Conservation (phyloP, 2,113 vertebrate genomes). For the Leptodactylus fuscus region DNA sequence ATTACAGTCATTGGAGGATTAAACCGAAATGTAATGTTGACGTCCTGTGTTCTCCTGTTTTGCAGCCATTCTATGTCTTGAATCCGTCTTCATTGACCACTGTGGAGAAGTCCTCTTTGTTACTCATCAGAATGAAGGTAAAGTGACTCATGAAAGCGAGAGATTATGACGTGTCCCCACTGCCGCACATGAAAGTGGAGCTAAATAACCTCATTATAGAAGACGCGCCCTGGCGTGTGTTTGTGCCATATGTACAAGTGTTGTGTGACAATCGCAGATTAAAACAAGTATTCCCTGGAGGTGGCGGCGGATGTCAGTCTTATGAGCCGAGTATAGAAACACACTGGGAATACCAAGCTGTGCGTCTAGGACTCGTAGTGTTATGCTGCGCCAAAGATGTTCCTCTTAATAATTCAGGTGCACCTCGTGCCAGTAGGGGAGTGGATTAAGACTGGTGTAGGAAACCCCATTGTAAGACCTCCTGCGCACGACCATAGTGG, state of each 20-base stretch:
- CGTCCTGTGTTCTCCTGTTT: constrained; percentile 47
- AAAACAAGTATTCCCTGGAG: neutral
- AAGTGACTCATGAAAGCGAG: constrained; percentile 16
- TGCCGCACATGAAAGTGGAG: constrained; percentile 3
- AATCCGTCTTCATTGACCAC: constrained; percentile 80
- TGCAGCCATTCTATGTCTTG: constrained; percentile 82
- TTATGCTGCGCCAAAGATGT: neutral
- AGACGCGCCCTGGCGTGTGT: neutral
- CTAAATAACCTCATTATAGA: neutral
- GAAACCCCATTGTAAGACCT: too few species aligned
- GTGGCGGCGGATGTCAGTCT: too few species aligned
- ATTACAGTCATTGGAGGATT: neutral
- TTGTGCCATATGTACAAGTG: neutral
- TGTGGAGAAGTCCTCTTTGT: constrained; percentile 81
- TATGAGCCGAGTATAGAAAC: neutral
- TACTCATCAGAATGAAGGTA: constrained; percentile 80
- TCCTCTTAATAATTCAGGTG: too few species aligned
- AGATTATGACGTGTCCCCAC: neutral
- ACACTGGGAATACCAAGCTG: neutral
- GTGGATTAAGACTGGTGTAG: too few species aligned
- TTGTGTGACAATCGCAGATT: neutral
- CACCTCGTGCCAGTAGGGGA: too few species aligned
- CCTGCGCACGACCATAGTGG: too few species aligned
- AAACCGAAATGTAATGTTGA: neutral
- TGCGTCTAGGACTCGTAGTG: neutral